These are phyloP conservation scores for Deilephila elpenor DNA, from an alignment of 2,888 invertebrate genomes.

Conservation along the genomic window DNA sequence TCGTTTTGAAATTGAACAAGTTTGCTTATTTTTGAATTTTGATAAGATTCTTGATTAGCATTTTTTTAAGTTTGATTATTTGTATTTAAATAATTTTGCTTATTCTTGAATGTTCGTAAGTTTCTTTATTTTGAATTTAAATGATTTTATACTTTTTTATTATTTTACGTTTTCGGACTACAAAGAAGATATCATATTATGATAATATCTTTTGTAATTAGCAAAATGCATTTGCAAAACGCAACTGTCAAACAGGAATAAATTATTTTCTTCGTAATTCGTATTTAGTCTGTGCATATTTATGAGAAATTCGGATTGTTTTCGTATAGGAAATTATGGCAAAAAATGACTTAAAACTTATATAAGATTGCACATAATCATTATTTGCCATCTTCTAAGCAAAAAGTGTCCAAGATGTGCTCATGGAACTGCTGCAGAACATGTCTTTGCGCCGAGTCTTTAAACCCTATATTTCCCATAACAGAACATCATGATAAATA, in stretches of 20 bases:
- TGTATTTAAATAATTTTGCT: too few species aligned
- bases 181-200: too few species aligned
- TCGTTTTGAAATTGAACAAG: too few species aligned
- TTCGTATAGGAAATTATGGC: not conserved
- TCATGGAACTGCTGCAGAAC: slow-evolving; percentile 67
- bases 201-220: not conserved
- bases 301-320: not conserved
- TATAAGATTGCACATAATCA: not conserved
- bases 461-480: slow-evolving; percentile 62
- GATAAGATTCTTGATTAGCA: too few species aligned
- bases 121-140: too few species aligned
- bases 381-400: not conserved
- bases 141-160: too few species aligned
- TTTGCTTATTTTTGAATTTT: too few species aligned
- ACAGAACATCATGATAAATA: slow-evolving; percentile 64
- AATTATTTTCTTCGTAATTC: too few species aligned
- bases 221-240: not conserved
- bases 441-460: slow-evolving; percentile 56
- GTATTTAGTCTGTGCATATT: not conserved
- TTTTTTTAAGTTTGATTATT: too few species aligned
- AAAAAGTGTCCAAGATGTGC: slow-evolving; percentile 43
- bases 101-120: too few species aligned
- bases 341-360: slow-evolving; percentile 1
- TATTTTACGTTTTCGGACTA: not conserved
- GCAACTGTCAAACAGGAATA: not conserved